Percentiles rank a stretch among this genome's conserved stretches.
Evolutionary conservation across 1,140 invertebrate genomes (phyloP).

Genomic region (Orchestia grillus): DNA sequence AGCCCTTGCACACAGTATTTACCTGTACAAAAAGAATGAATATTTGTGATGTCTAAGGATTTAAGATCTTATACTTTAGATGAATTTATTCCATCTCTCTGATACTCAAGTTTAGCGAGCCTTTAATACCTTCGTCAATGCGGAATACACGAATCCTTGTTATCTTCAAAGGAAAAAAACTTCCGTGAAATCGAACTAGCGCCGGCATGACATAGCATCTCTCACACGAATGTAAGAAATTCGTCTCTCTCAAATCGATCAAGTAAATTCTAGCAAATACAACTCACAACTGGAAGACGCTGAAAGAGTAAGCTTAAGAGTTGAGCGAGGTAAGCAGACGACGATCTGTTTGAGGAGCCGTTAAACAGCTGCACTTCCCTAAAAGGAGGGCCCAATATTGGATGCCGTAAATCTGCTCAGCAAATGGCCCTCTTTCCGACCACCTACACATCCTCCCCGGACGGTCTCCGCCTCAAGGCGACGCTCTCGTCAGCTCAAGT

Average conservation of each 20-base stretch:
- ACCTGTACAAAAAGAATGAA: background rate
- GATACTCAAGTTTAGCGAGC: background rate
- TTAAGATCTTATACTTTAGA: background rate
- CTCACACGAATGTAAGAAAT: background rate
- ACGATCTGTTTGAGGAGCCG: constrained; percentile 37
- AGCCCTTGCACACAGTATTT: too few species aligned
- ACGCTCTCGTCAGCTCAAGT: background rate
- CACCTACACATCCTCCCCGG: background rate
- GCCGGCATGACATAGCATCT: background rate
- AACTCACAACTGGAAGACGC: background rate
- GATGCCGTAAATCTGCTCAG: constrained; percentile 24
- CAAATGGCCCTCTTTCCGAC: constrained; percentile 18
- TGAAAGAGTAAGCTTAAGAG: constrained; percentile 27
- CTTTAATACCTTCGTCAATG: background rate
- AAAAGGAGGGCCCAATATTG: constrained; percentile 42
- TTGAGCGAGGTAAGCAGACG: constrained; percentile 24
- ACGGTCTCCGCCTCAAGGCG: background rate
- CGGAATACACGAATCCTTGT: background rate
- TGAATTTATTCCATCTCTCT: background rate
- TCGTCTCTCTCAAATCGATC: background rate
- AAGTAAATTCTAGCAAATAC: background rate
- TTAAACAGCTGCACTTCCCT: constrained; percentile 41
- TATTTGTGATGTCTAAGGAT: background rate
- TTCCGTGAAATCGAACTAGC: background rate
- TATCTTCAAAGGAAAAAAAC: background rate